These are phyloP conservation scores for Gymnoscelis rufifasciata DNA, from an alignment of 2,888 invertebrate genomes.

Conservation along the genomic window DNA sequence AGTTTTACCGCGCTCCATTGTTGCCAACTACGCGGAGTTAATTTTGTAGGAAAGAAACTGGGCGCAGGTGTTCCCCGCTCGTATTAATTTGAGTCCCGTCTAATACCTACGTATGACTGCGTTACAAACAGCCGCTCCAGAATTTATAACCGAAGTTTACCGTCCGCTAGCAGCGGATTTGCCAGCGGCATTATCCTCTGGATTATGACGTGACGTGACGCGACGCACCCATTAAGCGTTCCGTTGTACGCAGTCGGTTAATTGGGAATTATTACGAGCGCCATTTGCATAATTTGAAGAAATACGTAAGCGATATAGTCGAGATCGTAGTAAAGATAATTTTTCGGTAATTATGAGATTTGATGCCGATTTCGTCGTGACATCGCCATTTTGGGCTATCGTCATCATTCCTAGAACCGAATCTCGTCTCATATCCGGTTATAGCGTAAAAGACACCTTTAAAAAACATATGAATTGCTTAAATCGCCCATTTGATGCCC, in stretches of 20 bases:
- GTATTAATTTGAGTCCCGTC: conserved; percentile 74
- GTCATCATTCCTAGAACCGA: conserved; percentile 39
- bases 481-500: conserved; percentile 48
- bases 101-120: conserved; percentile 71
- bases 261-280: conserved; percentile 64
- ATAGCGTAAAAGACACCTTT: conserved; percentile 33
- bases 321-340: conserved; percentile 66
- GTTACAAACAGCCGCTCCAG: conserved; percentile 59
- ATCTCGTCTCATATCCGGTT: conserved; percentile 46
- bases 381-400: conserved; percentile 61
- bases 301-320: conserved; percentile 60
- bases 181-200: conserved; percentile 51
- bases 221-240: conserved; percentile 40
- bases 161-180: conserved; percentile 49
- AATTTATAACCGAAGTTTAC: conserved; percentile 64
- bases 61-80: conserved; percentile 66
- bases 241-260: conserved; percentile 41
- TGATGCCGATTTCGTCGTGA: conserved; percentile 58
- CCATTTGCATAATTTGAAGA: conserved; percentile 73
- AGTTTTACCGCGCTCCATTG: conserved; percentile 68
- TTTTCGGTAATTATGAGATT: conserved; percentile 63
- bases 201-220: conserved; percentile 57
- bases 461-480: conserved; percentile 25
- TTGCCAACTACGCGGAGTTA: conserved; percentile 67
- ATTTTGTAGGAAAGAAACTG: conserved; percentile 71